phyloP scores from a whole-genome alignment of 2,113 vertebrate genomes.

The Aphyosemion australe region DNA sequence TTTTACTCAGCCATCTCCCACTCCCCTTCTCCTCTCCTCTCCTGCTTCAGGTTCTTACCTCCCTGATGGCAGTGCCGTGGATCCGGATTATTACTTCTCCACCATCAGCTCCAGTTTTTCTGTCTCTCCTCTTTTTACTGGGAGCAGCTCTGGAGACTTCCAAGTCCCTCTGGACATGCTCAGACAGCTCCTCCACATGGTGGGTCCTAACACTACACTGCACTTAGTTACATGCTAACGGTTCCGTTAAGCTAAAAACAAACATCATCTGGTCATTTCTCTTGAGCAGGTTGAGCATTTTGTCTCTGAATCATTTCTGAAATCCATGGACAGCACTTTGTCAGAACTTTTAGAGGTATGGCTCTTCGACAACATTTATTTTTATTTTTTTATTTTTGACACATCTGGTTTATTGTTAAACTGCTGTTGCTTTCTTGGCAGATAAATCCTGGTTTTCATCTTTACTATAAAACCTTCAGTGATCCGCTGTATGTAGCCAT shows the following conservation, averaged over 20 bases:
- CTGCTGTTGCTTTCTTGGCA: conserved; percentile 57
- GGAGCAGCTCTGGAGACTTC: conserved; percentile 88
- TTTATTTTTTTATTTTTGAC: not conserved
- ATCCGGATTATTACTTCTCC: conserved; percentile 94
- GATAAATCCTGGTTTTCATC: conserved; percentile 78
- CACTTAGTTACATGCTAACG: not conserved
- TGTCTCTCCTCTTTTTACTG: conserved; percentile 93
- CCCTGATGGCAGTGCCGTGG: conserved; percentile 89
- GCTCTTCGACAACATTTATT: not conserved
- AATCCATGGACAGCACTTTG: conserved; percentile 84
- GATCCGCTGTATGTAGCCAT: conserved; percentile 93
- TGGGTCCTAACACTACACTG: conserved; percentile 44
- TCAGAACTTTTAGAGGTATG: conserved; percentile 84
- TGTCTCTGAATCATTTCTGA: conserved; percentile 89
- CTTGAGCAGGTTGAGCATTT: conserved; percentile 87
- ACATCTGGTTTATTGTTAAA: not conserved
- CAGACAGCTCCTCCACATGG: conserved; percentile 90
- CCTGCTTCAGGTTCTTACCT: conserved; percentile 84
- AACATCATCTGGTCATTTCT: conserved; percentile 2
- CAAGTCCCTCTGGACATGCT: conserved; percentile 89
- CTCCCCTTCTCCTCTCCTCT: not conserved
- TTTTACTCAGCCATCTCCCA: not conserved
- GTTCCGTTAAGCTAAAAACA: not conserved
- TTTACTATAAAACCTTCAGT: conserved; percentile 92
- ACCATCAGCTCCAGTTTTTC: conserved; percentile 97